Base-by-base conservation (phyloP, 2,888 invertebrate species). In the Phrixothrix hirtus region DNA sequence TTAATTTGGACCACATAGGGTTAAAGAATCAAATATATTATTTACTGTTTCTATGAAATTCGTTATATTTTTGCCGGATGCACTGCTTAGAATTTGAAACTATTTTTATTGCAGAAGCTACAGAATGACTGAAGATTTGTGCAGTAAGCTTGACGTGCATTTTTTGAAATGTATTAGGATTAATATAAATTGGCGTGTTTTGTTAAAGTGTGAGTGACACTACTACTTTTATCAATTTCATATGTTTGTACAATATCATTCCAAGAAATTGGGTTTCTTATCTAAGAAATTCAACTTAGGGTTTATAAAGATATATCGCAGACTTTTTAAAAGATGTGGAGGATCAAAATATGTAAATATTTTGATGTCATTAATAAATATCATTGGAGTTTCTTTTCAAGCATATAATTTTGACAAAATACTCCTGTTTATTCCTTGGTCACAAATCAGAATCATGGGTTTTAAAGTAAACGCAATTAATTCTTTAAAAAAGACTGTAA, bases 271-370 rank as follows among this genome's bases (percentile, higher is more conserved):
- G 10, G 13, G 34, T 48, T 32, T 10, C 32, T 37, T 12, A 12
- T 39, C 21, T 1, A 32, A 14, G 13, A 50, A 37, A 27, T 31
- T 13, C 13, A 48, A 37, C 31, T 53, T 38, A 13, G 41, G 16
- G n/a, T 49, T 50, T 43, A 49, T 46, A 12, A 57, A 46, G 27
- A 38, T 50, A 36, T 57, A 53, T 41, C 53, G 11, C 2, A 57
- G 12, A 13, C 44, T 47, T 41, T 55, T 57, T 17, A 57, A 10
- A 14, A 55, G 35, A 30, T 55, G 57, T 12, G 51, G 51, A 3
- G 51, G 10, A 48, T 55, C 57, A 37, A 46, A 58, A n/a, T 39
- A 39, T 2, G 55, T 44, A 38, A 30, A 52, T 6, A 49, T 46
- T 25, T 47, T 49, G 14, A 11, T 25, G 11, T 21, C 13, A 16